phyloP scores from a whole-genome alignment of 1,140 invertebrate genomes.

The Latrodectus geometricus region DNA sequence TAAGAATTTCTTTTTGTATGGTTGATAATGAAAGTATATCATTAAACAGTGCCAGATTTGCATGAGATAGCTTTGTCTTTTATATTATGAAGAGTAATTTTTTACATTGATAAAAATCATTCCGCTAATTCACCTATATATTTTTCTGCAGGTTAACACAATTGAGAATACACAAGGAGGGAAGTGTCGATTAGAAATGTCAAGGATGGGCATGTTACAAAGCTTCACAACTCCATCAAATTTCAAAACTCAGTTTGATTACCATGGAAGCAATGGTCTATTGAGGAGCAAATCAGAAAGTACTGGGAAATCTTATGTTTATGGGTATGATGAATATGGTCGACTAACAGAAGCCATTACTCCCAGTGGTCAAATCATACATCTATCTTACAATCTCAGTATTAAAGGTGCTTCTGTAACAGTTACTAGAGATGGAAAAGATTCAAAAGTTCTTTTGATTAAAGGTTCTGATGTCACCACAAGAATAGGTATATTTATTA shows the following conservation, averaged over 20 bases:
- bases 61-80: neutral
- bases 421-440: slow-evolving; percentile 77
- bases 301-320: slow-evolving; percentile 81
- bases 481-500: slow-evolving; percentile 46
- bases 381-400: slow-evolving; percentile 72
- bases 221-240: slow-evolving; percentile 64
- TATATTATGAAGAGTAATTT: neutral
- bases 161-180: slow-evolving; percentile 95
- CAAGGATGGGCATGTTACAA: slow-evolving; percentile 62
- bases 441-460: slow-evolving; percentile 85
- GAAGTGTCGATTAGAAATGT: slow-evolving; percentile 87
- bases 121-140: neutral
- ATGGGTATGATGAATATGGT: slow-evolving; percentile 88
- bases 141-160: slow-evolving; percentile 75
- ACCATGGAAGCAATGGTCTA: slow-evolving; percentile 83
- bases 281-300: slow-evolving; percentile 78
- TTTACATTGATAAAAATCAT: neutral
- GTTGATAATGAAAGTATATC: too few species aligned
- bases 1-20: too few species aligned
- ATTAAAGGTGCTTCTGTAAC: slow-evolving; percentile 64
- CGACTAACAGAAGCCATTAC: slow-evolving; percentile 85
- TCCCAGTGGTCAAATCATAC: slow-evolving; percentile 90
- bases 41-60: too few species aligned
- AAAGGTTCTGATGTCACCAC: slow-evolving; percentile 82
- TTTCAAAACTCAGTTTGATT: slow-evolving; percentile 74